Base-by-base conservation (phyloP, 1,140 invertebrate genomes). In the Monomorium pharaonis region DNA sequence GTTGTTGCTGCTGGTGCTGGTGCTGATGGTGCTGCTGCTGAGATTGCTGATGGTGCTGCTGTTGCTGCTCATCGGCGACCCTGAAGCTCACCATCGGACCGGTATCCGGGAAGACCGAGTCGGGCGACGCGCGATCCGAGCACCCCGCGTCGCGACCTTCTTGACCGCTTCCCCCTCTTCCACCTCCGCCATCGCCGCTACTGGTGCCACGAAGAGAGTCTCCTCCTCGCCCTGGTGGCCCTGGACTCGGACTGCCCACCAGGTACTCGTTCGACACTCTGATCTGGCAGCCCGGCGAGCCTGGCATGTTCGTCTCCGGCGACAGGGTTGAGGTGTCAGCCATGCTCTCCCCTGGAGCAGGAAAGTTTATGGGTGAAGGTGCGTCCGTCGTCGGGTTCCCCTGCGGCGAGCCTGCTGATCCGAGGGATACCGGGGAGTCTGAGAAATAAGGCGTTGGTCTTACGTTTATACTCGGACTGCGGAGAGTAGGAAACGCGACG, bases 281-380 rank as follows among this genome's bases (percentile, higher is more conserved):
- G 91, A 95, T 91, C 89, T 94, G 93, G 90, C 95, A 95, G 92
- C 94, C 94, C 94, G 97, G 97, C 91, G 97, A 97, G 93, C 96
- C 94, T 92, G 97, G 97, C 94, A 97, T 97, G 93, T 97, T 96
- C 85, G 97, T 96, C 95, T 98, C 97, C 92, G 97, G 97, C 92
- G 98, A 98, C 92, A 97, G 98, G 92, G 97, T 98, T 95, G 97
- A 98, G 92, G 98, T 98, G 95, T 98, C 98, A 92, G 97, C 97
- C 95, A 98, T 97, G 94, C 98, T 98, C 96, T 98, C 98, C 95
- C 97, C 97, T 97, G 96, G 92, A 93, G 94, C 93, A 94, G 94
- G 93, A 94, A 95, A 95, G 92, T 94, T 95, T 94, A 95, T 93
- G 87, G 94, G 94, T 94, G 94, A 94, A 91, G 94, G 93, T 87